Percentiles rank a stretch among this genome's conserved stretches.
Conservation (phyloP, 2,888 invertebrate genomes). For the Eulithis prunata region DNA sequence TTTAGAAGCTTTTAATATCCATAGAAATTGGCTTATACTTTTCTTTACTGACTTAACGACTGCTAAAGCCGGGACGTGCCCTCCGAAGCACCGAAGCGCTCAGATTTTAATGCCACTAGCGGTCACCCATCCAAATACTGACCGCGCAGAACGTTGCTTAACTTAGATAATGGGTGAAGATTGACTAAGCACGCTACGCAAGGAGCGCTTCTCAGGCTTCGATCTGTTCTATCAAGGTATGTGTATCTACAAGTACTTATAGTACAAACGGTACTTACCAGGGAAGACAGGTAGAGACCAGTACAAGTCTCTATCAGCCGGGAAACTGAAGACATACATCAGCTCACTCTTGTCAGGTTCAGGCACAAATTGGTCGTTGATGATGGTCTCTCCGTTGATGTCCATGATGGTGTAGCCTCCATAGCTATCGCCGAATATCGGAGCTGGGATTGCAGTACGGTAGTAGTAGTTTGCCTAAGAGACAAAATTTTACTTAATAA, state of each 20-base stretch:
- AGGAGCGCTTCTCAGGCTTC: background rate
- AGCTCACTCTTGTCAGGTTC: constrained; percentile 72
- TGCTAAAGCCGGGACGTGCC: too few species aligned
- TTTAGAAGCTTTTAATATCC: too few species aligned
- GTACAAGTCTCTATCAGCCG: constrained; percentile 63
- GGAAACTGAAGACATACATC: constrained; percentile 63
- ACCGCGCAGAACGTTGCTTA: too few species aligned
- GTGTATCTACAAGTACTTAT: background rate
- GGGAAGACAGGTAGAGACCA: constrained; percentile 77
- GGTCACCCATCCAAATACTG: too few species aligned
- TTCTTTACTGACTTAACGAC: too few species aligned
- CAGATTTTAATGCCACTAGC: too few species aligned
- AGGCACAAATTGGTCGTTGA: constrained; percentile 67
- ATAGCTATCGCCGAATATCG: constrained; percentile 69
- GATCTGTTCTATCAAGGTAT: background rate
- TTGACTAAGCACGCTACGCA: too few species aligned
- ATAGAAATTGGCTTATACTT: too few species aligned
- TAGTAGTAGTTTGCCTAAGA: constrained; percentile 65
- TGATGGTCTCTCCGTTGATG: constrained; percentile 60
- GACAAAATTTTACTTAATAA: background rate
- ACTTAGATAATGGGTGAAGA: too few species aligned
- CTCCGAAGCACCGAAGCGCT: too few species aligned
- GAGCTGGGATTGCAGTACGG: constrained; percentile 65
- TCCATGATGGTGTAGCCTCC: constrained; percentile 74
- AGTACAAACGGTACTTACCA: constrained; percentile 51